Conservation (phyloP, 35 echinoderm and acorn worm species). For the Chiridota heheva region DNA sequence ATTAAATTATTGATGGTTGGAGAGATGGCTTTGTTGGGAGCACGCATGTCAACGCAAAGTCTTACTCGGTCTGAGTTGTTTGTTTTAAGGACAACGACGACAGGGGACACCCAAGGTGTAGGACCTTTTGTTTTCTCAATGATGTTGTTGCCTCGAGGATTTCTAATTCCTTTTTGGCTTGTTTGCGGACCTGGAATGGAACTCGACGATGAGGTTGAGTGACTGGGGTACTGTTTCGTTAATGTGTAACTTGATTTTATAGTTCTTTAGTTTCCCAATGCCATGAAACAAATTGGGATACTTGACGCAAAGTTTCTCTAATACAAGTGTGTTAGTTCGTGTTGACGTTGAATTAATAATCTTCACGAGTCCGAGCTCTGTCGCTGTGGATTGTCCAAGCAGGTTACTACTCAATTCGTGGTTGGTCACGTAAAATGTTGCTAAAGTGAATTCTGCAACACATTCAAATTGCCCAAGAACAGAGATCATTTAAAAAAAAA, state of each 20-base stretch:
- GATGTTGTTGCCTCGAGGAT: slow-evolving; percentile 39
- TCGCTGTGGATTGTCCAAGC: slow-evolving; percentile 23
- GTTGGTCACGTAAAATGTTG: background rate
- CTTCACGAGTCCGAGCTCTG: slow-evolving; percentile 5
- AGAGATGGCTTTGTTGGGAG: slow-evolving; percentile 29
- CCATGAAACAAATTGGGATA: slow-evolving; percentile 35
- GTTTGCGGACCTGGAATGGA: slow-evolving; percentile 62
- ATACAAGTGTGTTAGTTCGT: background rate
- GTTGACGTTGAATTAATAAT: background rate
- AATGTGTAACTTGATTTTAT: slow-evolving; percentile 44
- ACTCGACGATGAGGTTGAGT: slow-evolving; percentile 34
- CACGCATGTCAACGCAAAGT: slow-evolving; percentile 50
- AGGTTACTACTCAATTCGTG: background rate
- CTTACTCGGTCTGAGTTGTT: slow-evolving; percentile 26
- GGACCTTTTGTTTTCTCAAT: slow-evolving; percentile 55
- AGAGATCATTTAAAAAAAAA: no score
- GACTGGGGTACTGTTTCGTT: background rate
- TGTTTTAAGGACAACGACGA: slow-evolving; percentile 38
- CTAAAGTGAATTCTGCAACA: background rate
- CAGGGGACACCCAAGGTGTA: slow-evolving; percentile 51
- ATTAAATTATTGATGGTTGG: slow-evolving; percentile 2
- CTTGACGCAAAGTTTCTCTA: background rate
- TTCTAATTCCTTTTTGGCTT: slow-evolving; percentile 51
- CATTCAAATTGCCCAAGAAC: no score
- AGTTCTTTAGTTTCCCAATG: slow-evolving; percentile 61